Percentiles rank a stretch among this genome's conserved stretches.
phyloP scores from a whole-genome alignment of 2,113 vertebrate species.

The Pseudolaguvia tuberculata region DNA sequence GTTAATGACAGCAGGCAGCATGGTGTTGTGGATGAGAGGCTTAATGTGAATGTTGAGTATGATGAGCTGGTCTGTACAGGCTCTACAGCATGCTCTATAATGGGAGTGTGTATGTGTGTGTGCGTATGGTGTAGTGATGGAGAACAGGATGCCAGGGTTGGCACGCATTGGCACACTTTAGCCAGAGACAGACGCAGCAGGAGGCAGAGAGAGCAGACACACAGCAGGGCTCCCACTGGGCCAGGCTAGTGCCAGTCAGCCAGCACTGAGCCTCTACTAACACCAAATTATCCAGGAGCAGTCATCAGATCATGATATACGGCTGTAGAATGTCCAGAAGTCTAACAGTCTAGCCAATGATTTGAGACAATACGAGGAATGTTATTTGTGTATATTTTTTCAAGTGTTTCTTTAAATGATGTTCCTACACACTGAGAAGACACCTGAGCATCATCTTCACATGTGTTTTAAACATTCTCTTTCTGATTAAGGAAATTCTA shows the following conservation, averaged over 20 bases:
- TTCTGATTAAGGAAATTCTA: too few relatives aligned
- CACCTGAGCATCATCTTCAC: too few relatives aligned
- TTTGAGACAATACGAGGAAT: not conserved
- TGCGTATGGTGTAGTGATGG: not conserved
- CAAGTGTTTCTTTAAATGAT: not conserved
- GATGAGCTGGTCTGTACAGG: constrained; percentile 4
- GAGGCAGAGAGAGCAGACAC: constrained; percentile 25
- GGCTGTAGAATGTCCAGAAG: not conserved
- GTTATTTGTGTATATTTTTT: not conserved
- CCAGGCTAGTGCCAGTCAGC: constrained; percentile 23
- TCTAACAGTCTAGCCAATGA: not conserved
- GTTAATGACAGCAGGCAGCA: constrained; percentile 31
- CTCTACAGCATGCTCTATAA: constrained; percentile 27
- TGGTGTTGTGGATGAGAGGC: constrained; percentile 17
- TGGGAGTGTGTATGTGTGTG: constrained; percentile 22
- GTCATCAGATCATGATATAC: not conserved
- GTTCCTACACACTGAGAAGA: not conserved
- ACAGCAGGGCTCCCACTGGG: constrained; percentile 22
- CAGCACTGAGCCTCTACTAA: constrained; percentile 33
- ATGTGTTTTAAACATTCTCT: too few relatives aligned
- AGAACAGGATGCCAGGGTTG: constrained; percentile 32
- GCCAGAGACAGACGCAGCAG: constrained; percentile 37
- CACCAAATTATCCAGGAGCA: constrained; percentile 25
- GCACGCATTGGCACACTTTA: constrained; percentile 21
- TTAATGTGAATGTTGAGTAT: constrained; percentile 1